phyloP scores from a whole-genome alignment of 1,140 invertebrate species.

The Pteromalus puparum region DNA sequence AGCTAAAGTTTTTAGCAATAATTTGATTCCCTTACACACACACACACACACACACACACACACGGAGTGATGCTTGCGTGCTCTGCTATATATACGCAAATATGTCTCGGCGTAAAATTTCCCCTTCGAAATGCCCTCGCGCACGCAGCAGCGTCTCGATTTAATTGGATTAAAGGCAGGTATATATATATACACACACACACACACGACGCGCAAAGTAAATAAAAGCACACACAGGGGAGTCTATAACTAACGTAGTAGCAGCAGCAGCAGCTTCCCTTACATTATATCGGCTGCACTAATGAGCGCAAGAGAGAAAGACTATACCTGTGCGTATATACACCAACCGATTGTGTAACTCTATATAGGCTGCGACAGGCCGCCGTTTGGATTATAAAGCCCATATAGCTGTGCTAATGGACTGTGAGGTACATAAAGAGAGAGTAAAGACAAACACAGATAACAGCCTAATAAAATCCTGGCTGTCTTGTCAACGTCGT shows the following conservation, averaged over 20 bases:
- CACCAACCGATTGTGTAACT: not conserved
- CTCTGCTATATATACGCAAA: no score
- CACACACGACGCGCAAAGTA: not conserved
- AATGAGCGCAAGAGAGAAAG: slow-evolving; percentile 42
- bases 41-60: no score
- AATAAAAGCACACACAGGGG: slow-evolving; percentile 18
- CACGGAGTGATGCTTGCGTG: no score
- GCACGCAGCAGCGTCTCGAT: slow-evolving; percentile 15
- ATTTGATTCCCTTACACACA: not conserved
- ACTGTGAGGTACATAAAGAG: not conserved
- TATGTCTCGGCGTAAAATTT: not conserved
- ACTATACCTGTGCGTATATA: not conserved
- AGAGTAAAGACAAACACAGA: slow-evolving; percentile 44
- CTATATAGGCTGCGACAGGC: not conserved
- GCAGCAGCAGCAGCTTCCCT: not conserved
- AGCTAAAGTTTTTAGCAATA: not conserved
- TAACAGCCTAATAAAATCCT: slow-evolving; percentile 64
- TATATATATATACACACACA: no score
- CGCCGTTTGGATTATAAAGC: slow-evolving; percentile 23
- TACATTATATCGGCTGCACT: slow-evolving; percentile 19
- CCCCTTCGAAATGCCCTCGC: not conserved
- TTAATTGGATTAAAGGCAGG: slow-evolving; percentile 32
- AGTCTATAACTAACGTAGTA: not conserved
- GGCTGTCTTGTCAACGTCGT: not conserved
- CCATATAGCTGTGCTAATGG: not conserved